Base-by-base conservation (phyloP, 2,888 invertebrate genomes). In the Dynastes tityus region DNA sequence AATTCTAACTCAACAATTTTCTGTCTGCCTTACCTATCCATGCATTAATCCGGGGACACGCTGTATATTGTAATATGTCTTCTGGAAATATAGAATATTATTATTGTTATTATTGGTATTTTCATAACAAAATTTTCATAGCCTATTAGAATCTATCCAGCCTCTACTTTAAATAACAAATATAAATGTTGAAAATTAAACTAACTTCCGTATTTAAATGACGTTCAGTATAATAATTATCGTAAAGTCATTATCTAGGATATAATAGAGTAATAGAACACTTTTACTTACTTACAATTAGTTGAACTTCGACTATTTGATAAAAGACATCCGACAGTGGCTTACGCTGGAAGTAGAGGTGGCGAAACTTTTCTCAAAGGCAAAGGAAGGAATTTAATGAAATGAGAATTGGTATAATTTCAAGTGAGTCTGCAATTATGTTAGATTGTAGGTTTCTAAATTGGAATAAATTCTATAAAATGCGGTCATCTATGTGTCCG, bases 391-490 rank as follows among this genome's bases (percentile, higher is more conserved):
- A 11, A 45, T 49, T 45, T 22, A 45, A 9, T 27, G 13, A 22
- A 68, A 68, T 51, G 68, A 51, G 27, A 68, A 68, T 68, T 68
- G 49, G 49, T 29, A 27, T 27, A 29, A 51, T 29, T 68, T 29
- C 27, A 68, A 9, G 51, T 2, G 11, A 13, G 22, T 3, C 45
- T 45, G 8, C 8, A 55, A 55, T 55, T 55, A 55, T 55, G 16
- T 55, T 55, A 55, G 22, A 55, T 55, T 68, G 51, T 29, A 68
- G 22, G 13, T 5, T 51, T 22, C 27, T 68, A 68, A 68, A 68
- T 68, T 68, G 68, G 29, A 51, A 51, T 11, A 68, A 68, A 51
- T 68, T 68, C 40, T 51, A 49, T 68, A 22, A 68, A 68, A 49
- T 51, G 45, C 11, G 67, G 2, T 51, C 27, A 11, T 22, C 4